Evolutionary conservation across 2,113 vertebrate genomes (phyloP), one percentile per base, ranked within the genome.

Genomic region (Ammodramus savannarum): DNA sequence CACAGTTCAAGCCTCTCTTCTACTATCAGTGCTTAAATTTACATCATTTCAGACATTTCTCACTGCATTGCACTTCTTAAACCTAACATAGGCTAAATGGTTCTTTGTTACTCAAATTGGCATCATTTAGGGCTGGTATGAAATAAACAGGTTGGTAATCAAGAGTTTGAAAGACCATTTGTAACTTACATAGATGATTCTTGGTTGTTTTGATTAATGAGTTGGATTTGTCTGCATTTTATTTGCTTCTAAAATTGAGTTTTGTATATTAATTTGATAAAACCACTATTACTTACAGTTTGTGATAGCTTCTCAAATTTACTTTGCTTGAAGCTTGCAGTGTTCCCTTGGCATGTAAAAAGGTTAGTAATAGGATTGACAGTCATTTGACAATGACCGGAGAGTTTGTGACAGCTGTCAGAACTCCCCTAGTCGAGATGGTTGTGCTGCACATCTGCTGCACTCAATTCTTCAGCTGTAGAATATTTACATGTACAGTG

Each of bases 341-440:
- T 5, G 10, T 34, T 81, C 32, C 14, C 9, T 39, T 76, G 36
- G 3, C 72, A 32, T 27, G 31, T 63, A 38, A 89, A 72, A 18
- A 62, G 22, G 19, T 69, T 81, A 49, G 12, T 57, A 72, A 72
- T 46, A 77, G n/a, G n/a, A 57, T 22, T 81, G 61, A 82, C 41
- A 68, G 38, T 66, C 44, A 82, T 63, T 72, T 94, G 71, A 63
- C 54, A 91, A 41, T 54, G 49, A 87, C 9, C 21, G 57, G 43
- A 65, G 31, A 71, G 39, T 46, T 86, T 94, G 48, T 78, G 88
- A 67, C 89, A 95, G 73, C 54, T 90, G 83, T 89, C 90, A 93
- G 52, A 85, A 74, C 74, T 88, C 11, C 25, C 59, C 21, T 15
- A 61, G 36, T n/a, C 51, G 26, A 82, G 34, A 29, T 9, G 13